A percentile compares a stretch with the other conserved stretches of the same genome.
Evolutionary conservation across 1,140 invertebrate genomes (phyloP).

Genomic region (Aphidius ervi): DNA sequence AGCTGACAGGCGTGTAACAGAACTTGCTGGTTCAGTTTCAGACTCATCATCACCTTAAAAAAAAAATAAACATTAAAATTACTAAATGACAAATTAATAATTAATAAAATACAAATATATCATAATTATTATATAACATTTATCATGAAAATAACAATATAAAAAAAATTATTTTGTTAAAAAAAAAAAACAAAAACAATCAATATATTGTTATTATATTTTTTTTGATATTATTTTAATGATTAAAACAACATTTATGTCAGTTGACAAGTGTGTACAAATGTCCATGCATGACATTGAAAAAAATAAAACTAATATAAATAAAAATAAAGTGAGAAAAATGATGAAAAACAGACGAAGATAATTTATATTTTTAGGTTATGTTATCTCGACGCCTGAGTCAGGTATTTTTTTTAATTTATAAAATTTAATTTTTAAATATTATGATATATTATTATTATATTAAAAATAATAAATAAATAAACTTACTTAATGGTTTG

Average conservation of each 20-base stretch:
- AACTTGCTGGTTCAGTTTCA: conserved; percentile 42
- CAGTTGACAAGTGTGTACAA: too few relatives aligned
- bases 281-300: not conserved
- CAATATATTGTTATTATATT: too few relatives aligned
- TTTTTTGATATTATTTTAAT: too few relatives aligned
- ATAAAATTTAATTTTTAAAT: too few relatives aligned
- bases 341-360: conserved; percentile 8
- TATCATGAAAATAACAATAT: too few relatives aligned
- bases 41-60: conserved; percentile 49
- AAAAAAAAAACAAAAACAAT: too few relatives aligned
- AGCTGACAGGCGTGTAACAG: conserved; percentile 45
- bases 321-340: conserved; percentile 2
- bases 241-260: too few relatives aligned
- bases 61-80: not conserved
- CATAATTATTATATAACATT: too few relatives aligned
- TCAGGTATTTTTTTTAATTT: not conserved
- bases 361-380: conserved; percentile 20
- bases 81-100: too few relatives aligned
- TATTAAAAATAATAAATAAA: not conserved
- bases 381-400: conserved; percentile 25
- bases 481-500: conserved; percentile 49
- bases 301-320: not conserved
- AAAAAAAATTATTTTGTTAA: too few relatives aligned
- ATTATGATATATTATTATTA: too few relatives aligned
- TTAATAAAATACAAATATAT: too few relatives aligned